Conservation (phyloP, 2,888 invertebrate species). For the Agrilus biguttatus region DNA sequence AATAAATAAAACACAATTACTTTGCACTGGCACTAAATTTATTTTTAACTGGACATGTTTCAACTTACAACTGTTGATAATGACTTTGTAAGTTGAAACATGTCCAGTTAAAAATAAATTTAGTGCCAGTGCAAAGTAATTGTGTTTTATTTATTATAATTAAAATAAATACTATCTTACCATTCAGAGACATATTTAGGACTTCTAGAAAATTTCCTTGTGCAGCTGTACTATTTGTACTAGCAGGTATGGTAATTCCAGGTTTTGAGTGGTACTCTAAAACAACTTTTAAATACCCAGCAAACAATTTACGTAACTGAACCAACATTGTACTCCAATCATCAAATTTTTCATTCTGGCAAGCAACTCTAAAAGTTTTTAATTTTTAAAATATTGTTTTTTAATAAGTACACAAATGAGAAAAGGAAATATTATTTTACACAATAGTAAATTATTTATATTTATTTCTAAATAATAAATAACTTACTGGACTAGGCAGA, state of each 20-base stretch:
- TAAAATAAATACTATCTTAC: conserved; percentile 32
- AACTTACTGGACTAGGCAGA: no score
- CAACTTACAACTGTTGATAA: no score
- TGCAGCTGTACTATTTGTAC: conserved; percentile 77
- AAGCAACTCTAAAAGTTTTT: conserved; percentile 55
- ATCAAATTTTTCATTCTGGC: conserved; percentile 96
- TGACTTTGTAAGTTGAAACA: no score
- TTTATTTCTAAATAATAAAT: no score
- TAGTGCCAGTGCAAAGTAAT: no score
- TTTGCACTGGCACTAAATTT: no score
- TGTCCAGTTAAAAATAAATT: no score
- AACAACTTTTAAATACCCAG: conserved; percentile 78
- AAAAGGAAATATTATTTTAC: no score
- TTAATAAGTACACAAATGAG: conserved; percentile 2
- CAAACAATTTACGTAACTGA: conserved; percentile 73
- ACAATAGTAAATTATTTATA: no score
- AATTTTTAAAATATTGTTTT: conserved; percentile 21
- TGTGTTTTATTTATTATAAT: no score
- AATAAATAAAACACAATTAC: no score
- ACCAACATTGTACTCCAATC: conserved; percentile 92
- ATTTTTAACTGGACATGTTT: no score
- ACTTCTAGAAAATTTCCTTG: conserved; percentile 98
- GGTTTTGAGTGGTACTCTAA: conserved; percentile 74
- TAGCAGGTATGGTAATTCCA: conserved; percentile 55
- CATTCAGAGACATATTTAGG: conserved; percentile 95